Percentiles rank a stretch among this genome's conserved stretches.
Evolutionary conservation across 2,888 invertebrate species (phyloP).

Genomic region (Nephrotoma guestfalica): DNA sequence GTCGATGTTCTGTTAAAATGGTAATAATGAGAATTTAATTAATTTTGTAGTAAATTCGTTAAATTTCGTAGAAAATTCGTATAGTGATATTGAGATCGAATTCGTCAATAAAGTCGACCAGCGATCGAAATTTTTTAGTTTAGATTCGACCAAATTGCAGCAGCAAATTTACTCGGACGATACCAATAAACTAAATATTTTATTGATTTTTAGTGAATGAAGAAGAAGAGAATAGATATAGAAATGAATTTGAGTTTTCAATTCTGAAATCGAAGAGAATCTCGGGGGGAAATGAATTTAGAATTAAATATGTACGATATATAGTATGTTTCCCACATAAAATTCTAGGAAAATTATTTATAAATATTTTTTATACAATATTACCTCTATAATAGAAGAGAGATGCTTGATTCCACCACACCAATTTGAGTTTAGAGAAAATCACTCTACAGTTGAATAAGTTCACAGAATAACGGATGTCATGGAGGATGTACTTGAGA

Average conservation of each 20-base stretch:
- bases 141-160: neutral
- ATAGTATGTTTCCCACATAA: neutral
- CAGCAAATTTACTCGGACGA: neutral
- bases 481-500: no score
- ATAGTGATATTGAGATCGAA: neutral
- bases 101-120: neutral
- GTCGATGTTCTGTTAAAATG: neutral
- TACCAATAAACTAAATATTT: neutral
- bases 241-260: neutral
- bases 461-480: no score
- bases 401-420: no score
- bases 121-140: neutral
- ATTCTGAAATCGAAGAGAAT: neutral
- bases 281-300: neutral
- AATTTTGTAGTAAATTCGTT: neutral
- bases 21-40: neutral
- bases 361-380: neutral
- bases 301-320: neutral
- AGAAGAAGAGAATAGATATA: no score
- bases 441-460: no score
- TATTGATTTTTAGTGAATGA: neutral
- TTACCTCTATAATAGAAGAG: no score
- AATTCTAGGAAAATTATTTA: neutral
- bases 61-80: neutral
- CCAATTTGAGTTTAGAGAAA: no score